Evolutionary conservation across 2,113 vertebrate species (phyloP), one percentile per base, ranked within the genome.

Genomic region (Cacatua alba): DNA sequence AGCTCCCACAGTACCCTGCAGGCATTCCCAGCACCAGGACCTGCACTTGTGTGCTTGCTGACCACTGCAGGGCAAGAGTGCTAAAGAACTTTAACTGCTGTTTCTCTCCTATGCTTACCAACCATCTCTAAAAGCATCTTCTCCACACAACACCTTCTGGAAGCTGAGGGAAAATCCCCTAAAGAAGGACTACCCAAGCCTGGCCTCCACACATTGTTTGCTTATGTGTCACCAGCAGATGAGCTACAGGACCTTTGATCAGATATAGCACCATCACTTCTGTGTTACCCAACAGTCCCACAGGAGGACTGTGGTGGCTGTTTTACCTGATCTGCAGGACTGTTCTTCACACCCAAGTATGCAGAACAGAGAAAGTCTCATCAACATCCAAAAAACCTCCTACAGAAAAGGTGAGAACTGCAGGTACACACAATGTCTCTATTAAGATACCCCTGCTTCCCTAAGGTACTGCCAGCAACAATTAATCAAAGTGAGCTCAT

Each of bases 1-100:
- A 51, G 29, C 46, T 21, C 46, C 33, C 52, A 59, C 29, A 17
- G 67, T 69, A 63, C 31, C 35, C 29, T 20, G 29, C 44, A 41
- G 81, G 24, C 17, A 63, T 4, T 37, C 43, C 37, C 57, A 31
- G 35, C 81, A 39, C 77, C 71, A 28, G 77, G 17, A 84, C 23
- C 63, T 39, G 31, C 48, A 24, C 53, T 25, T 10, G 2, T 1
- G 3, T 2, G 5, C 41, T 48, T 24, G n/a, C 63, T 68, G 52
- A 46, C 26, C 63, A 12, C 5, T 13, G 25, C 2, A 62, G 16
- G 35, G 35, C 4, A 2, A 0, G 13, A 69, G 28, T 3, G 11
- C 23, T 25, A 65, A 62, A 83, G 46, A 44, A 15, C 15, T 39
- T 68, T 11, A 74, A 37, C 44, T 57, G 62, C 57, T 59, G 41